A percentile compares a stretch with the other conserved stretches of the same genome.
Evolutionary conservation across 2,113 vertebrate genomes (phyloP).

Genomic region (Corythoichthys intestinalis): DNA sequence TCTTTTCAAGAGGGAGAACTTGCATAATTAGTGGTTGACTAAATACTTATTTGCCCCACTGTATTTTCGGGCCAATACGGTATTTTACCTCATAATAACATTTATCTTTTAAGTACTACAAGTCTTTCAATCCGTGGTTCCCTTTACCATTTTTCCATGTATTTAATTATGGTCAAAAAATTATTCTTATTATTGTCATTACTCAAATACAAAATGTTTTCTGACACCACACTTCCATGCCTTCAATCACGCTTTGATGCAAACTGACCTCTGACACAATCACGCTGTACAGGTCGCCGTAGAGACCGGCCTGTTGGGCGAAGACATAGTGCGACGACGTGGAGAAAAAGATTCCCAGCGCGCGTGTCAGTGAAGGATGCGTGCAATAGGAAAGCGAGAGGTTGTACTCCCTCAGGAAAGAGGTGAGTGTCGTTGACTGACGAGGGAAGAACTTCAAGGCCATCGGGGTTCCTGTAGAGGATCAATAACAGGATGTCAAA

Average conservation of each 20-base stretch:
- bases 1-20: too few relatives aligned
- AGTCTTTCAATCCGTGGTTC: too few relatives aligned
- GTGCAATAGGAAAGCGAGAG: slow-evolving; percentile 83
- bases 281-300: slow-evolving; percentile 83
- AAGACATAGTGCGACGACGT: slow-evolving; percentile 82
- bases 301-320: slow-evolving; percentile 81
- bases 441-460: slow-evolving; percentile 86
- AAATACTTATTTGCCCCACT: too few relatives aligned
- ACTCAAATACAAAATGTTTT: too few relatives aligned
- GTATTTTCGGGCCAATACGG: too few relatives aligned
- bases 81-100: too few relatives aligned
- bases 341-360: slow-evolving; percentile 82
- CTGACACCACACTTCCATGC: too few relatives aligned
- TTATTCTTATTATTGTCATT: too few relatives aligned
- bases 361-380: slow-evolving; percentile 79
- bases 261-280: slow-evolving; percentile 76
- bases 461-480: slow-evolving; percentile 76
- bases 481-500: slow-evolving; percentile 13
- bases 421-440: slow-evolving; percentile 66
- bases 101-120: too few relatives aligned
- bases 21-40: too few relatives aligned
- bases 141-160: too few relatives aligned
- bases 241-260: neutral
- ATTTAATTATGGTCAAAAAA: too few relatives aligned
- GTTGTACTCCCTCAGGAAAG: slow-evolving; percentile 87